A percentile compares a stretch with the other conserved stretches of the same genome.
These are phyloP conservation scores for Diphyllodes magnificus DNA, from an alignment of 2,113 vertebrate species.

Conservation along the genomic window DNA sequence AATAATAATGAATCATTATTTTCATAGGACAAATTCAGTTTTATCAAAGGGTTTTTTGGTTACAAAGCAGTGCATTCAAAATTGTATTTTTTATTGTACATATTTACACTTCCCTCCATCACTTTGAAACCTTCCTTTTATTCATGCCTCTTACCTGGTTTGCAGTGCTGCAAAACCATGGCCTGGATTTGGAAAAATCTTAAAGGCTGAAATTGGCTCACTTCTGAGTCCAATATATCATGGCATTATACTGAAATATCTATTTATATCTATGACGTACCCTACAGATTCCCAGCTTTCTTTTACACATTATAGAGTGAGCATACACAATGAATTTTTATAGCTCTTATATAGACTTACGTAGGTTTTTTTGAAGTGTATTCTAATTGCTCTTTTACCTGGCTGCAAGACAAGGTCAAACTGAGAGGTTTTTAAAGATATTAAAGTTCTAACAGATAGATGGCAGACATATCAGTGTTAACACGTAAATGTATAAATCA, in stretches of 20 bases:
- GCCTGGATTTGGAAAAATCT: not conserved
- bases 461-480: not conserved
- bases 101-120: not conserved
- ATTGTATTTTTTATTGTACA: not conserved
- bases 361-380: not conserved
- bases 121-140: not conserved
- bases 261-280: not conserved
- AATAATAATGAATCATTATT: not conserved
- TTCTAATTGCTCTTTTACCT: not conserved
- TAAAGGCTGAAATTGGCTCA: not conserved
- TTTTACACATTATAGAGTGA: not conserved
- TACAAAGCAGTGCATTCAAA: not conserved
- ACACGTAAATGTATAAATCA: not conserved
- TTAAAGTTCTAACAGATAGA: not conserved
- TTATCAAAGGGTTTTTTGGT: not conserved
- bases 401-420: not conserved
- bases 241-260: not conserved
- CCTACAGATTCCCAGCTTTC: not conserved
- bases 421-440: not conserved
- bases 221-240: not conserved
- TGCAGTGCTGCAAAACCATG: not conserved
- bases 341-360: not conserved
- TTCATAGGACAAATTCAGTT: not conserved
- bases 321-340: rapidly evolving
- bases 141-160: not conserved